These are phyloP conservation scores for Unio pictorum DNA, from an alignment of 2,888 invertebrate species.

Conservation along the genomic window DNA sequence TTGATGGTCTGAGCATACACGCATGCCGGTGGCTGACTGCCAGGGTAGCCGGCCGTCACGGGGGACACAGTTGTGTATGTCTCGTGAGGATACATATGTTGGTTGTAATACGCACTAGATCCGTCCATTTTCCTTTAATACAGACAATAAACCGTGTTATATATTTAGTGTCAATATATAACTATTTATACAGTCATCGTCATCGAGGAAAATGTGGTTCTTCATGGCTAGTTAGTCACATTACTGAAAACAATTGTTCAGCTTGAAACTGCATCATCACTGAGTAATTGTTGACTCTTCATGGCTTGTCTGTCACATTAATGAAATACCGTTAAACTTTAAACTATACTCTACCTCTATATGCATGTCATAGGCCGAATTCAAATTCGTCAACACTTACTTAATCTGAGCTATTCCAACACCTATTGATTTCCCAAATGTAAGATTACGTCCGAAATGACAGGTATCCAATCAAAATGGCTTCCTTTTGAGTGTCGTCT, in stretches of 20 bases:
- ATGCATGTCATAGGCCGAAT: too few species aligned
- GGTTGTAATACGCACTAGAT: constrained; percentile 52
- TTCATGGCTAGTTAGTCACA: constrained; percentile 14
- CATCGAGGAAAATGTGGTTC: constrained; percentile 11
- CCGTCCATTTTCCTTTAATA: constrained; percentile 46
- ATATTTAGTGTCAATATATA: constrained; percentile 15
- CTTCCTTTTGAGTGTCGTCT: too few species aligned
- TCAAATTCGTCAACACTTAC: too few species aligned
- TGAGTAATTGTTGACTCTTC: too few species aligned
- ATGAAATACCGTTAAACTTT: too few species aligned
- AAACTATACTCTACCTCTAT: too few species aligned
- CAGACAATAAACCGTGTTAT: constrained; percentile 22
- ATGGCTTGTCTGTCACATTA: too few species aligned
- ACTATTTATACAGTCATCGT: constrained; percentile 20
- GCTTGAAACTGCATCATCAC: too few species aligned
- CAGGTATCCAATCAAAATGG: too few species aligned
- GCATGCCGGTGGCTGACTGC: constrained; percentile 43
- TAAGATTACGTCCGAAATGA: too few species aligned
- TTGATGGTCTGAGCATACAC: constrained; percentile 48
- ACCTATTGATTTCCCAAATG: too few species aligned
- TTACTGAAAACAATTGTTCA: constrained; percentile 3
- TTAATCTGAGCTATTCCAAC: too few species aligned
- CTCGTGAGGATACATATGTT: constrained; percentile 48
- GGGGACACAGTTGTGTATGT: constrained; percentile 21
- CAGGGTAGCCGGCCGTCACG: constrained; percentile 23